Evolutionary conservation across 2,888 invertebrate genomes (phyloP).

Genomic region (Pachydiplax longipennis): DNA sequence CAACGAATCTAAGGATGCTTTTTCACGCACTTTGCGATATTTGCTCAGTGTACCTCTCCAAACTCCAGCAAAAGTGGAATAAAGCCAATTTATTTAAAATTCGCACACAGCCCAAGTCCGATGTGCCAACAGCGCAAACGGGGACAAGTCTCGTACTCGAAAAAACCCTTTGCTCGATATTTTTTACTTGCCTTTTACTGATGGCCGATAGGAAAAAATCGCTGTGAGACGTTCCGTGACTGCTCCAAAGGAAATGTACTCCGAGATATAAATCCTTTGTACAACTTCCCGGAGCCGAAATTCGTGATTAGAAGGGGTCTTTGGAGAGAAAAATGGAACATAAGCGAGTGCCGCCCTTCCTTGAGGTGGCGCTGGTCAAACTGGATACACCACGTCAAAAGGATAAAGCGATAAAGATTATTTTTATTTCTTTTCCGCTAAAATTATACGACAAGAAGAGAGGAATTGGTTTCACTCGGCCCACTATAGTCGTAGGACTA

Average conservation of each 20-base stretch:
- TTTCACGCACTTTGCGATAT: too few species aligned
- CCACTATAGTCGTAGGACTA: too few species aligned
- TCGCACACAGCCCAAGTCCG: background rate
- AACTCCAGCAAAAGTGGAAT: background rate
- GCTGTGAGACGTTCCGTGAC: background rate
- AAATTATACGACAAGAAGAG: too few species aligned
- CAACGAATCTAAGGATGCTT: background rate
- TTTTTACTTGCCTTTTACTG: background rate
- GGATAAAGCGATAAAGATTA: too few species aligned
- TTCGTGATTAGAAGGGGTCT: background rate
- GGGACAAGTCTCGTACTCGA: background rate
- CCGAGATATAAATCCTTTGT: background rate
- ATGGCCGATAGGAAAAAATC: background rate
- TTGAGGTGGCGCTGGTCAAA: too few species aligned
- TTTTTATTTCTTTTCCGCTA: too few species aligned
- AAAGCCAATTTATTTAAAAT: background rate
- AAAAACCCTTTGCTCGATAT: background rate
- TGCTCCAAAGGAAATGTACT: background rate
- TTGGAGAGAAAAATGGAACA: too few species aligned
- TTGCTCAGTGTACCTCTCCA: background rate
- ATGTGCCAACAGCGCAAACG: background rate
- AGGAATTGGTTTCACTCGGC: too few species aligned
- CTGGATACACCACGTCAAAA: too few species aligned
- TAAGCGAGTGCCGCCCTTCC: too few species aligned
- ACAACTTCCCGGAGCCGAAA: background rate